phyloP scores from a whole-genome alignment of 2,113 vertebrate species.

The Erpornis zantholeuca region DNA sequence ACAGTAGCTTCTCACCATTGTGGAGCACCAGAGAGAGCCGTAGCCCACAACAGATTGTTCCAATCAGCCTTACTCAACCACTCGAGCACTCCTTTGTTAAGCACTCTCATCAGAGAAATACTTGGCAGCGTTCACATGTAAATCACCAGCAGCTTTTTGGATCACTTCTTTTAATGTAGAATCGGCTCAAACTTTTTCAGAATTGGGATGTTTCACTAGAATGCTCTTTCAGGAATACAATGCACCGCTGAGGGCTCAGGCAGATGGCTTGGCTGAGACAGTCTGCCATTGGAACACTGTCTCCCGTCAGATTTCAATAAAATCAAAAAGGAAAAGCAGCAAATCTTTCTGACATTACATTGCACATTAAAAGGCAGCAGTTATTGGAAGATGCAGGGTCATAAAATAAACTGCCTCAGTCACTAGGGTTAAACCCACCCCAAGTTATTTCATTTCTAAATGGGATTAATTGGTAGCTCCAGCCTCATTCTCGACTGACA shows the following conservation, averaged over 20 bases:
- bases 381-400: background rate
- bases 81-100: conserved; percentile 12
- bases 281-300: background rate
- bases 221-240: conserved; percentile 20
- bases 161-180: background rate
- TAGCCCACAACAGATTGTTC: conserved; percentile 33
- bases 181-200: conserved; percentile 18
- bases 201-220: background rate
- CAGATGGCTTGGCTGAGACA: conserved; percentile 43
- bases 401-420: background rate
- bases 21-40: background rate
- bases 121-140: conserved; percentile 23
- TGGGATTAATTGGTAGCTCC: background rate
- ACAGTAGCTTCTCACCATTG: background rate
- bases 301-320: background rate
- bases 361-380: background rate
- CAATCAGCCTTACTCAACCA: conserved; percentile 31
- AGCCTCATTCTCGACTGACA: background rate
- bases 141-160: conserved; percentile 50
- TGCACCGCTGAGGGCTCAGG: background rate
- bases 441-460: background rate
- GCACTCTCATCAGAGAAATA: conserved; percentile 19
- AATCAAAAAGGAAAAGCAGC: background rate
- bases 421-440: background rate
- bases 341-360: background rate